These are phyloP conservation scores for Drosophila lacicola DNA, from an alignment of 2,888 invertebrate species.

Conservation along the genomic window DNA sequence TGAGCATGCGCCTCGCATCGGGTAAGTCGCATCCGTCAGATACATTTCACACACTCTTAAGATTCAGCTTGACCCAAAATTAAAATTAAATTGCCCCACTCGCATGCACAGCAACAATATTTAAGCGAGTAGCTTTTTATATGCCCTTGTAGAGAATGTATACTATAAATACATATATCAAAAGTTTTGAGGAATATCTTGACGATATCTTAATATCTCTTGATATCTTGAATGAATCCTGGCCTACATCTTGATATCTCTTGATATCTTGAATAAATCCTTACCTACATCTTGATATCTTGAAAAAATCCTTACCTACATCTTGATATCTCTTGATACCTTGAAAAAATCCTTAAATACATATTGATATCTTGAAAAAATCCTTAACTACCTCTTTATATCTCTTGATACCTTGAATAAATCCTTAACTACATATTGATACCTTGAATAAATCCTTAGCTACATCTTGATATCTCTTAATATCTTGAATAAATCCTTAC, in stretches of 20 bases:
- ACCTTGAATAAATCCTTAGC: too few species aligned
- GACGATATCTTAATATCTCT: not conserved
- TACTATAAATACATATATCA: too few species aligned
- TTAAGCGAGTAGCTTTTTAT: slow-evolving; percentile 19
- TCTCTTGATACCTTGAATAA: not conserved
- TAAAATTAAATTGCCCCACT: slow-evolving; percentile 19
- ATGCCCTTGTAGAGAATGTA: too few species aligned
- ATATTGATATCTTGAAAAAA: too few species aligned
- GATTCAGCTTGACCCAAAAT: slow-evolving; percentile 40
- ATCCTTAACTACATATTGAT: too few species aligned
- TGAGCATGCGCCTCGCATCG: slow-evolving; percentile 78
- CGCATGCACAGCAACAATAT: not conserved
- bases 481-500: not conserved
- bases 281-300: too few species aligned
- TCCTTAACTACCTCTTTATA: too few species aligned
- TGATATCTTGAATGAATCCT: not conserved
- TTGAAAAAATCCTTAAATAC: too few species aligned
- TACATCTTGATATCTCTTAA: too few species aligned
- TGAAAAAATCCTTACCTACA: too few species aligned
- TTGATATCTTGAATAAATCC: not conserved
- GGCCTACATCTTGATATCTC: not conserved
- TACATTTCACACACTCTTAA: slow-evolving; percentile 20
- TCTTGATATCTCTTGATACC: too few species aligned
- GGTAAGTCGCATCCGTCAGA: slow-evolving; percentile 71
- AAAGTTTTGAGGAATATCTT: too few species aligned